These are phyloP conservation scores for Malurus melanocephalus DNA, from an alignment of 2,113 vertebrate genomes.

Conservation along the genomic window DNA sequence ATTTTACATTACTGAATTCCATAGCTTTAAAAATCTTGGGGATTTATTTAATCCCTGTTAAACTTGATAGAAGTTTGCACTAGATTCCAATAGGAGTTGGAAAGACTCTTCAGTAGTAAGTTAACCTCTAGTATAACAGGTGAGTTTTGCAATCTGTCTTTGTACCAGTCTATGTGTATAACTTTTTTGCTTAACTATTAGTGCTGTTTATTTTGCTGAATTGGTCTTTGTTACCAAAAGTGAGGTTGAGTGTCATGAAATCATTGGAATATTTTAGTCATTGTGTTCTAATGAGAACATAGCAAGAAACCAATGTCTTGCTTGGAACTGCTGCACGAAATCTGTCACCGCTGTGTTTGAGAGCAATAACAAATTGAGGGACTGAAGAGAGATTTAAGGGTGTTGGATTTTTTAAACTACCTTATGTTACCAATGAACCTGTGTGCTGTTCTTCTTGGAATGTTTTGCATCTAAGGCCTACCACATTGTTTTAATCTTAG, in stretches of 20 bases:
- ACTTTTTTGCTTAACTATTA: background rate
- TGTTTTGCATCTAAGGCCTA: background rate
- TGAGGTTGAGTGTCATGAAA: background rate
- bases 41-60: background rate
- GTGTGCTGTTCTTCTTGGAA: background rate
- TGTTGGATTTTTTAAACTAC: background rate
- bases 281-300: background rate
- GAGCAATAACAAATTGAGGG: background rate
- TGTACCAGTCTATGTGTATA: fast-evolving
- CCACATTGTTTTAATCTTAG: background rate
- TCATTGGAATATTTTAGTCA: background rate
- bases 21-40: background rate
- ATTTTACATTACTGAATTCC: background rate
- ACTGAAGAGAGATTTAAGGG: background rate
- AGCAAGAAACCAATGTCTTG: background rate
- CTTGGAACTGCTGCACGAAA: background rate
- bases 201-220: background rate
- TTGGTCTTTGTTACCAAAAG: background rate
- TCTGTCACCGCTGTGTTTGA: background rate
- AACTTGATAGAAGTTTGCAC: background rate
- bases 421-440: background rate
- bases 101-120: background rate
- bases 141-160: background rate
- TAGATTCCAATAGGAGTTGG: background rate
- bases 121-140: background rate